Base-by-base conservation (phyloP, 2,888 invertebrate genomes). In the Heliconius ismenius region DNA sequence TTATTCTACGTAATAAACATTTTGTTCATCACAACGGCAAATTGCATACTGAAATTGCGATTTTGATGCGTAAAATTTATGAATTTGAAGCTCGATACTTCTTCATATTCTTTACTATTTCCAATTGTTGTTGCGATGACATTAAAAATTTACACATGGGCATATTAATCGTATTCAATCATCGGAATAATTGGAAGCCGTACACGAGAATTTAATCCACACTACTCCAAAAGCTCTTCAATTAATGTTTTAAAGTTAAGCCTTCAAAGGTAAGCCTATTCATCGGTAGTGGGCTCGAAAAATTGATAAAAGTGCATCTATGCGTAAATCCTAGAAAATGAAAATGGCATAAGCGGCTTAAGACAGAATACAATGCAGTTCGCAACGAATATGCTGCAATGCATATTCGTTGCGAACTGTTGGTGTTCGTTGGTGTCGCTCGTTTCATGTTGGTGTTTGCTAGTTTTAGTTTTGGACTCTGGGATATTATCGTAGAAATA, bases 331-430 rank as follows among this genome's bases (percentile, higher is more conserved):
- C 60, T 24, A 24, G 60, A 24, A 60, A 60, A 60, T 60, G 62
- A 26, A 24, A 62, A 62, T 62, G 62, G 24, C 26, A 15, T 62
- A 62, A 62, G 62, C 62, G 62, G 62, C 26, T 62, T 62, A 62
- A 13, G 24, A 62, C 26, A 26, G 58, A 32, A 32, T 32, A 60
- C 58, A 60, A 60, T 24, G 13, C 24, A 24, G n/a, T 60, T 24
- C 24, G 24, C 24, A 24, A 60, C n/a, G 13, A 24, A 60, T 60
- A n/a, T 11, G n/a, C 11, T 24, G 3, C 4, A 24, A 3, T n/a
- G n/a, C n/a, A n/a, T n/a, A n/a, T n/a, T n/a, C n/a, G n/a, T n/a
- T n/a, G n/a, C n/a, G n/a, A n/a, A n/a, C n/a, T n/a, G n/a, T n/a
- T n/a, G n/a, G n/a, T n/a, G n/a, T n/a, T n/a, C n/a, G n/a, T n/a